A percentile compares a stretch with the other conserved stretches of the same genome.
Conservation (phyloP, 2,113 vertebrate genomes). For the Passer montanus region DNA sequence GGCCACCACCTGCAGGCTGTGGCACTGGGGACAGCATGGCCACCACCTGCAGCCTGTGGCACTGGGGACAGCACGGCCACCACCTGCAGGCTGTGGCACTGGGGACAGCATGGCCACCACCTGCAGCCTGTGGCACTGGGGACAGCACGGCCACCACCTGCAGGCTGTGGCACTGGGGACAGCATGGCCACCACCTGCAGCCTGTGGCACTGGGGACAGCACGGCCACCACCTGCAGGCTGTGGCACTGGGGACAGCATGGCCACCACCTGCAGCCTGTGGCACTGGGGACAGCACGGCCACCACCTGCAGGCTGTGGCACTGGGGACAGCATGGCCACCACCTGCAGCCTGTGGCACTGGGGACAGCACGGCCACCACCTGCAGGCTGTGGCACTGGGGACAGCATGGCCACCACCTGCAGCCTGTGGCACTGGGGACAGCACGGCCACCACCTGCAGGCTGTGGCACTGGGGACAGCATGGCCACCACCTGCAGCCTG, state of each 20-base stretch:
- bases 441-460: background rate
- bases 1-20: background rate
- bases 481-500: background rate
- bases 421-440: background rate
- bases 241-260: background rate
- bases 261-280: background rate
- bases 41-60: background rate
- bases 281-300: fast-evolving
- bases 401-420: background rate
- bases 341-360: background rate
- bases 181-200: background rate
- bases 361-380: background rate
- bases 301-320: too few species aligned
- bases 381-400: background rate
- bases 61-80: background rate
- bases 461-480: background rate
- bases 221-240: background rate
- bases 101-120: background rate
- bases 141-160: background rate
- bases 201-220: background rate
- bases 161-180: background rate
- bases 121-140: background rate
- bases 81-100: background rate
- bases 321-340: background rate
- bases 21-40: background rate